A percentile compares a stretch with the other conserved stretches of the same genome.
Evolutionary conservation across 2,113 vertebrate species (phyloP).

Genomic region (Fulica atra): DNA sequence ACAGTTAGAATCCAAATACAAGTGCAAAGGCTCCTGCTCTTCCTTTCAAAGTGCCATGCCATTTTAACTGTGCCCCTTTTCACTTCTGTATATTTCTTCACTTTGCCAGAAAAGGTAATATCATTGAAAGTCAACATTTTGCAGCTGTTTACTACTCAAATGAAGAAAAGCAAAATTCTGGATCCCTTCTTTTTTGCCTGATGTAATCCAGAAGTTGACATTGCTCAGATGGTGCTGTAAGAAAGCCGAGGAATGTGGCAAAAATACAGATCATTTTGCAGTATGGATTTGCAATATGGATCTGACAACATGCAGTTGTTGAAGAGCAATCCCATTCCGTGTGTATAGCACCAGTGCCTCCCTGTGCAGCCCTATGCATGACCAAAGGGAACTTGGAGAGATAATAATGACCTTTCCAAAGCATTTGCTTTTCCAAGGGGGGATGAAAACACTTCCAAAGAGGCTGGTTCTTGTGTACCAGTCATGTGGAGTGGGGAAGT

Average conservation of each 20-base stretch:
- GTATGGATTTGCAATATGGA: neutral
- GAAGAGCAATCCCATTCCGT: neutral
- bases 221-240: neutral
- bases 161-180: neutral
- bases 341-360: neutral
- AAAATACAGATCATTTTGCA: neutral
- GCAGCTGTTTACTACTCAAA: neutral
- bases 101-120: neutral
- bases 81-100: neutral
- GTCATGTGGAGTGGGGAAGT: fast-evolving
- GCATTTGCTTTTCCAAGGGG: neutral
- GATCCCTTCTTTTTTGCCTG: neutral
- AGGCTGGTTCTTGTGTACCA: neutral
- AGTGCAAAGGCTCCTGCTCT: neutral
- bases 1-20: neutral
- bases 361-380: neutral
- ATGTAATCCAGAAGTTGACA: neutral
- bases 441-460: neutral
- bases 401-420: neutral
- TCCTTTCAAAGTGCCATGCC: neutral
- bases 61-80: neutral
- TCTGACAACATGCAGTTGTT: neutral
- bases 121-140: neutral
- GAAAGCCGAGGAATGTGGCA: neutral
- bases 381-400: neutral